phyloP scores from a whole-genome alignment of 1,140 invertebrate species.

The Stenopsyche tienmushanensis region DNA sequence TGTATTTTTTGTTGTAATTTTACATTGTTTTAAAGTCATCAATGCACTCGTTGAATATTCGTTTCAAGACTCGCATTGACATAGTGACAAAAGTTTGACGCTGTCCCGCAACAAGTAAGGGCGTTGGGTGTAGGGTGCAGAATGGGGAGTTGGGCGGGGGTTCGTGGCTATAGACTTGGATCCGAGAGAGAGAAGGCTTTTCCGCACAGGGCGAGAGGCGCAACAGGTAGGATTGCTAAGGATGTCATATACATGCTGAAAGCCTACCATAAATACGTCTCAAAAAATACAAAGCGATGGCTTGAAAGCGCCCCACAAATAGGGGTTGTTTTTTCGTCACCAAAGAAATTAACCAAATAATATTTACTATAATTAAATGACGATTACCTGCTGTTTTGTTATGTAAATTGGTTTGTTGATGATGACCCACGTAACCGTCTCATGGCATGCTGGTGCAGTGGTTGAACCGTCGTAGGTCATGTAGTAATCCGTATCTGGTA shows the following conservation, averaged over 20 bases:
- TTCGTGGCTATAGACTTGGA: not conserved
- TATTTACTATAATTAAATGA: not conserved
- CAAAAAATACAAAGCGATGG: not conserved
- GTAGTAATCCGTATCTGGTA: slow-evolving; percentile 92
- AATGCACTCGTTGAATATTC: too few species aligned
- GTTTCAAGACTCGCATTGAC: slow-evolving; percentile 25
- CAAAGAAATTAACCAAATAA: not conserved
- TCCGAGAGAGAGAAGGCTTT: not conserved
- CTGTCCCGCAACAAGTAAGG: slow-evolving; percentile 29
- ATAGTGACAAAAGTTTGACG: slow-evolving; percentile 34
- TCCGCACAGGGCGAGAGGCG: not conserved
- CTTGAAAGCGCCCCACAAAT: not conserved
- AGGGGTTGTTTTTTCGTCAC: not conserved
- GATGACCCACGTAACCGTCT: slow-evolving; percentile 94
- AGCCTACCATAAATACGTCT: not conserved
- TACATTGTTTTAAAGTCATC: too few species aligned
- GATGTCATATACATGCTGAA: not conserved
- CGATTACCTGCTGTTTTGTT: slow-evolving; percentile 84
- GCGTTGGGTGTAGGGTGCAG: not conserved
- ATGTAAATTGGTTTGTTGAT: slow-evolving; percentile 97
- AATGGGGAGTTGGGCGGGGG: not conserved
- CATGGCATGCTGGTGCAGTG: slow-evolving; percentile 90
- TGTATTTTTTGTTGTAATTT: too few species aligned
- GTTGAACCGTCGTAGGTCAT: slow-evolving; percentile 97
- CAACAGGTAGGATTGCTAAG: not conserved